These are phyloP conservation scores for Poliocrania exsul DNA, from an alignment of 2,797 vertebrate species.

Conservation along the genomic window DNA sequence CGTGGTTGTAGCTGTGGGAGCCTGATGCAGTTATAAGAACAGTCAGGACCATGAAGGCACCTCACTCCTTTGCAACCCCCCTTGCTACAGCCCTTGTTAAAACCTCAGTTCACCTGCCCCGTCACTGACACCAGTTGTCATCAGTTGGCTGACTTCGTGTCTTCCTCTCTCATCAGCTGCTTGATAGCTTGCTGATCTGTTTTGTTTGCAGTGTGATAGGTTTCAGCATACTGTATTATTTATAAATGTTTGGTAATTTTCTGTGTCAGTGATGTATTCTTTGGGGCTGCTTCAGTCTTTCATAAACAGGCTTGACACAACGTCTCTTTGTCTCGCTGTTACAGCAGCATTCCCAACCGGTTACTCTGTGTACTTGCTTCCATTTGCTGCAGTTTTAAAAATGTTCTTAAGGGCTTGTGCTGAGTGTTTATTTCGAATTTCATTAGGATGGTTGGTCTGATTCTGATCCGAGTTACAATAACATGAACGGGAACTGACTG, in stretches of 20 bases:
- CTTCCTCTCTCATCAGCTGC: constrained; percentile 34
- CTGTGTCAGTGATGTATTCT: constrained; percentile 44
- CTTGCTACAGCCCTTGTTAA: not conserved
- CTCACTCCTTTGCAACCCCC: not conserved
- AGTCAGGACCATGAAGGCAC: not conserved
- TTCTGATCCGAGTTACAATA: not conserved
- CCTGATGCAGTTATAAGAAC: not conserved
- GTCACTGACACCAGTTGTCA: not conserved
- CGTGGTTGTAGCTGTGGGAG: not conserved
- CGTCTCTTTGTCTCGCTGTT: not conserved
- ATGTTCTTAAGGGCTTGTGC: not conserved
- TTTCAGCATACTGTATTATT: constrained; percentile 59
- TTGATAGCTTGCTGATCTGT: constrained; percentile 55
- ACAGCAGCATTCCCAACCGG: not conserved
- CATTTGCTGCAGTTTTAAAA: not conserved
- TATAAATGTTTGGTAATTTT: constrained; percentile 65
- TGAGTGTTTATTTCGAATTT: constrained; percentile 32
- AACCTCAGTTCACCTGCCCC: constrained; percentile 1
- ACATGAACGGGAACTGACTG: not conserved
- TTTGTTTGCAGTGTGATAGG: constrained; percentile 62
- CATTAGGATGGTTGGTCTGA: not conserved
- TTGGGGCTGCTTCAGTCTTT: constrained; percentile 22
- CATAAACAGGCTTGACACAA: not conserved
- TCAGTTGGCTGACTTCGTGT: constrained; percentile 28
- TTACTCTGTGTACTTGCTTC: not conserved